Base-by-base conservation (phyloP, 2,113 vertebrate species). In the Illadopsis cleaveri region DNA sequence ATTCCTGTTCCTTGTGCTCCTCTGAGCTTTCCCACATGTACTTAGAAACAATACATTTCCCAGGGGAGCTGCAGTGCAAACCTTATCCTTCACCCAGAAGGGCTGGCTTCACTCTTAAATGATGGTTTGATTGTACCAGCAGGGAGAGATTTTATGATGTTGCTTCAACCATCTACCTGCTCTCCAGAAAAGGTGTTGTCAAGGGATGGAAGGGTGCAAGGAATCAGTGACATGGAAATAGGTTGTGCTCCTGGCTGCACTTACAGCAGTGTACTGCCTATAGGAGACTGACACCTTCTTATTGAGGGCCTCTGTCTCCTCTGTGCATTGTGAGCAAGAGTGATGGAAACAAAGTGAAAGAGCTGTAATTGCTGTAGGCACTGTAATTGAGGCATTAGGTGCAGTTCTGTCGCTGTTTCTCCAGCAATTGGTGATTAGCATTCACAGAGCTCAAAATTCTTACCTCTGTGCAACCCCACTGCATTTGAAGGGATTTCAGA, bases 251-350 rank as follows among this genome's bases (percentile, higher is more conserved):
- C 28, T 79, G 0, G 0, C 57, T 71, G 64, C 40, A 17, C 0
- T 56, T 62, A 10, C 1, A 3, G 40, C 40, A 11, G 25, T 4
- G 6, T 38, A 24, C 23, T 50, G 11, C 54, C 60, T 62, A 0
- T 12, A 6, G 50, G 68, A 83, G 66, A 83, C 50, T 44, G 71
- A 22, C 20, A 22, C 11, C 10, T 50, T 38, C 38, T 61, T 40
- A 45, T 33, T 76, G 61, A 73, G 84, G 30, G 31, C 23, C 9
- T 76, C 15, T 82, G 2, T 61, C 56, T 69, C 38, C 51, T 82
- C n/a, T 88, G 44, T 66, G 40, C 22, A 6, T 60, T 0, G 0
- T 47, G 42, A 73, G 6, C 51, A 31, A 28, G 51, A 71, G 44
- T 28, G 31, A 37, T 85, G 48, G 58, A 31, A 90, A 60, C 37